Percentiles rank a stretch among this genome's conserved stretches.
phyloP scores from a whole-genome alignment of 2,113 vertebrate species.

The Ploceus nigricollis region DNA sequence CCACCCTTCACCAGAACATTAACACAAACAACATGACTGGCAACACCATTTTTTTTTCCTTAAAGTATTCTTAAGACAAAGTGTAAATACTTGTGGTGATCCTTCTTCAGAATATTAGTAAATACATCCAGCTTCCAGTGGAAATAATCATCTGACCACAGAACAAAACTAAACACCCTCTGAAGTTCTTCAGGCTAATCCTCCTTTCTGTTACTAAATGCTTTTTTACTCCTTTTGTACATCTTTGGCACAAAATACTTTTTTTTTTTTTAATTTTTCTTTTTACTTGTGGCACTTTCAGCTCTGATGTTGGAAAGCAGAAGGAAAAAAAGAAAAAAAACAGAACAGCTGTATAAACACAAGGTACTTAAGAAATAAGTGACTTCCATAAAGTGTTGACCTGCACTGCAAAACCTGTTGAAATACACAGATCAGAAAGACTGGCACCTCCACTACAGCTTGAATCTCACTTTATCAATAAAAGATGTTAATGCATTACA shows the following conservation, averaged over 20 bases:
- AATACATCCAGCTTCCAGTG: neutral
- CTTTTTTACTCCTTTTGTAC: neutral
- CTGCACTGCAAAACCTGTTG: neutral
- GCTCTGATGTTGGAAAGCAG: constrained; percentile 16
- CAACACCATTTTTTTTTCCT: neutral
- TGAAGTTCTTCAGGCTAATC: neutral
- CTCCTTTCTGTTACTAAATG: neutral
- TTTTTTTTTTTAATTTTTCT: neutral
- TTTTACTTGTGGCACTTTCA: constrained; percentile 35
- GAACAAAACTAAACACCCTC: neutral
- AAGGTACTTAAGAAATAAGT: constrained; percentile 19
- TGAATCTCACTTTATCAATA: neutral
- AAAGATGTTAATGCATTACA: neutral
- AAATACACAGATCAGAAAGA: neutral
- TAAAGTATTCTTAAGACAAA: neutral
- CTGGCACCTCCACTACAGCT: neutral
- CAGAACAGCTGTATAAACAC: constrained; percentile 58
- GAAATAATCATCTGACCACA: neutral
- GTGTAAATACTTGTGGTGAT: neutral
- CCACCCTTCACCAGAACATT: neutral
- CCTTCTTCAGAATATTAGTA: neutral
- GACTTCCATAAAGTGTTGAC: constrained; percentile 9
- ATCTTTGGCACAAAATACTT: neutral
- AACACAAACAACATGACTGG: neutral
- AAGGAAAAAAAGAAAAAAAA: neutral